phyloP scores from a whole-genome alignment of 2,797 vertebrate genomes.

The Chrysolophus pictus region DNA sequence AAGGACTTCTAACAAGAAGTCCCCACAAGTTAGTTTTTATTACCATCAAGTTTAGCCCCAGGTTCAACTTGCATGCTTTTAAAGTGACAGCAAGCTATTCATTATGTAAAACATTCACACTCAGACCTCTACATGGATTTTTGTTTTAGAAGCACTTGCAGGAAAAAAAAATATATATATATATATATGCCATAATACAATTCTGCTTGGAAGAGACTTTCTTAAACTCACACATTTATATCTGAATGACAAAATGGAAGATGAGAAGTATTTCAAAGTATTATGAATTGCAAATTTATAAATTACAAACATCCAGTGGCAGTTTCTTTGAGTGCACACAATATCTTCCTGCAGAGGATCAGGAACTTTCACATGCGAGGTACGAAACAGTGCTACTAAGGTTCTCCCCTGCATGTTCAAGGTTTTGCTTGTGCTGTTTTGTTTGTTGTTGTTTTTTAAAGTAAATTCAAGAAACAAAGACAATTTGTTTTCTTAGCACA shows the following conservation, averaged over 20 bases:
- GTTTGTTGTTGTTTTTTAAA: neutral
- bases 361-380: neutral
- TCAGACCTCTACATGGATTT: neutral
- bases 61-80: neutral
- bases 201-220: neutral
- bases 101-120: neutral
- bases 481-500: neutral
- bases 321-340: neutral
- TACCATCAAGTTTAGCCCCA: slow-evolving; percentile 20
- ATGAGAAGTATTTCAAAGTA: neutral
- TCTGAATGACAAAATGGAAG: neutral
- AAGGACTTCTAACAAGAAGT: slow-evolving; percentile 1
- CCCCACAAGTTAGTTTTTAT: neutral
- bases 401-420: neutral
- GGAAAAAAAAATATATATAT: neutral
- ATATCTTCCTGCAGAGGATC: neutral
- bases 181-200: fast-evolving
- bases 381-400: neutral
- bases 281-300: neutral
- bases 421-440: too few species aligned
- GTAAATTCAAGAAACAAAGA: neutral
- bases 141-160: neutral
- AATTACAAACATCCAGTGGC: neutral
- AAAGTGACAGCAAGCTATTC: neutral
- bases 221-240: neutral